Evolutionary conservation across 37 sponge, comb jelly and placozoan genomes (phyloP).

Genomic region (Geodia barretti): DNA sequence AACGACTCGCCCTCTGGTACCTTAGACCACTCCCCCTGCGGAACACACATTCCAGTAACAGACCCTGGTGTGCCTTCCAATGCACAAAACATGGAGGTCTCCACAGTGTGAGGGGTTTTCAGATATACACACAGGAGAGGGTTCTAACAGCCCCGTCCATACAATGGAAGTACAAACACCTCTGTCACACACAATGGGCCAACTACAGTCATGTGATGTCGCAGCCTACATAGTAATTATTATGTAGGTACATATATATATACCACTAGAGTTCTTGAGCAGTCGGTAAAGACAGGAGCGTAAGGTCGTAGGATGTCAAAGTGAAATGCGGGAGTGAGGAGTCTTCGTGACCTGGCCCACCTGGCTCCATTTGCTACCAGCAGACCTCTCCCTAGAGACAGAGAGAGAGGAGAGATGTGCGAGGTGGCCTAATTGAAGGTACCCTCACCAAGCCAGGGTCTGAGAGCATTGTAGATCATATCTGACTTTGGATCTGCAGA

Average conservation of each 20-base stretch:
- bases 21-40: constrained; percentile 26
- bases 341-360: constrained; percentile 75
- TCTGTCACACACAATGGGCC: too few relatives aligned
- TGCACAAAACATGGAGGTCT: too few relatives aligned
- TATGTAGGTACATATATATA: too few relatives aligned
- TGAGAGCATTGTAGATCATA: constrained; percentile 32
- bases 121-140: too few relatives aligned
- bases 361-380: constrained; percentile 67
- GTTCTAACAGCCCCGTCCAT: too few relatives aligned
- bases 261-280: constrained; percentile 36
- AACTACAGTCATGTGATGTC: too few relatives aligned
- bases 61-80: too few relatives aligned
- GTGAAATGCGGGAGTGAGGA: constrained; percentile 89
- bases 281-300: constrained; percentile 46
- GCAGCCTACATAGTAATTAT: too few relatives aligned
- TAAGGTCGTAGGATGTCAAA: constrained; percentile 83
- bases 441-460: constrained; percentile 74
- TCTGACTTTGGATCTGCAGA: constrained; percentile 72
- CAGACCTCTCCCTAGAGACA: constrained; percentile 67
- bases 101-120: too few relatives aligned
- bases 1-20: constrained; percentile 53
- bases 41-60: too few relatives aligned
- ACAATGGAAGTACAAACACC: too few relatives aligned
- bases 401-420: background rate
- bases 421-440: background rate